These are phyloP conservation scores for Orthonyx spaldingii DNA, from an alignment of 2,113 vertebrate species.

Conservation along the genomic window DNA sequence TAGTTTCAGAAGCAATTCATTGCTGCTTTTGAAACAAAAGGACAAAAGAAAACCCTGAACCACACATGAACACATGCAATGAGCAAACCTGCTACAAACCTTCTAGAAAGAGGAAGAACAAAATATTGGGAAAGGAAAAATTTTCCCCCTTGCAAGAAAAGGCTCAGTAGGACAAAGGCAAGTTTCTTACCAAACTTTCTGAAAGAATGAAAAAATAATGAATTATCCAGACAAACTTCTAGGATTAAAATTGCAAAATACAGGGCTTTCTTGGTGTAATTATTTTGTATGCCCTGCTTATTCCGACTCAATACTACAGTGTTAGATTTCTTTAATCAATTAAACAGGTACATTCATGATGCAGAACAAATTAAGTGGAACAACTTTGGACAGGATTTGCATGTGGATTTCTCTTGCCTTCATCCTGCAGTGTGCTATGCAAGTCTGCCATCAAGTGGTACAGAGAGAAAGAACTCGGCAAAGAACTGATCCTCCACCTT, in stretches of 20 bases:
- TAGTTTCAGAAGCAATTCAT: background rate
- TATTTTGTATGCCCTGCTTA: conserved; percentile 21
- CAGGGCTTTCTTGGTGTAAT: background rate
- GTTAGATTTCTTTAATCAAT: conserved; percentile 27
- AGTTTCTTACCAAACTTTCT: background rate
- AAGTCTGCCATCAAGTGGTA: conserved; percentile 65
- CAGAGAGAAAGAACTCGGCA: background rate
- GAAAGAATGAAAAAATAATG: background rate
- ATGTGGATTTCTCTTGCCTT: background rate
- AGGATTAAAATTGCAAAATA: background rate
- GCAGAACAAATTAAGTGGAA: conserved; percentile 35
- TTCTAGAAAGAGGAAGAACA: background rate
- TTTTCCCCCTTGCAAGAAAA: background rate
- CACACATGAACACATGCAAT: background rate
- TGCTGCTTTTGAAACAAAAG: background rate
- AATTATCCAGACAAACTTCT: background rate
- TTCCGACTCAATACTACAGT: background rate
- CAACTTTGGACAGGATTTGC: background rate
- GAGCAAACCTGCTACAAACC: background rate
- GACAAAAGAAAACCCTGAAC: background rate
- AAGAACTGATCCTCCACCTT: background rate
- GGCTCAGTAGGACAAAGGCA: background rate
- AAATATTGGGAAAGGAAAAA: background rate
- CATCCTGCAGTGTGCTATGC: background rate
- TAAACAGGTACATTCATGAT: conserved; percentile 5